Evolutionary conservation across 1,140 invertebrate species (phyloP), one percentile per base, ranked within the genome.

Genomic region (Formica selysi): DNA sequence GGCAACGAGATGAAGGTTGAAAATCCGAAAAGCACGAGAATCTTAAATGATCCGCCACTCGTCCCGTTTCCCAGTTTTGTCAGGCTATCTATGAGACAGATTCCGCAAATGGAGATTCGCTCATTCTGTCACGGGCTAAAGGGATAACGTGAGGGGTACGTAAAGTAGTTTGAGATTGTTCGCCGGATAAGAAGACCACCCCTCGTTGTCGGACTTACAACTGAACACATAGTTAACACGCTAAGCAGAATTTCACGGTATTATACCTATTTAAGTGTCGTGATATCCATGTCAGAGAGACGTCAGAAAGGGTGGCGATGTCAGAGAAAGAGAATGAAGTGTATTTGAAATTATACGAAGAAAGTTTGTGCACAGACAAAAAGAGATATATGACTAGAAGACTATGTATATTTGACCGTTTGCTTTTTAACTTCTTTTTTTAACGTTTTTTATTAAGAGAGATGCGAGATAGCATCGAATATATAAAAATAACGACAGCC

Each of bases 101-200:
- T 74, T 61, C 8, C 41, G 32, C 36, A 11, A 85, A 78, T n/a
- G 22, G n/a, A 22, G 36, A 62, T 7, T 11, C 5, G 4, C 22
- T 54, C 48, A 41, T 16, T 11, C 41, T 65, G n/a, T 70, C 44
- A 13, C 32, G 29, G 11, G 11, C 51, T n/a, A 29, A 73, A 83
- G 19, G 22, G 36, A 10, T 38, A 8, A 4, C 7, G 38, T 10
- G 61, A 73, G 29, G 8, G 26, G 10, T 80, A 57, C 29, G 59
- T 79, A 59, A 51, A 91, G 64, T 51, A 90, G 84, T 90, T 91
- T 73, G 74, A 90, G 88, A 91, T 91, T 90, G 74, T 88, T 79
- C 48, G 73, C 48, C 7, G 44, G 86, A 89, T 91, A 91, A 87
- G n/a, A 71, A 22, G 54, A 78, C 41, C 54, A 41, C 70, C 78